Evolutionary conservation across 2,888 invertebrate genomes (phyloP).

Genomic region (Ormia ochracea): DNA sequence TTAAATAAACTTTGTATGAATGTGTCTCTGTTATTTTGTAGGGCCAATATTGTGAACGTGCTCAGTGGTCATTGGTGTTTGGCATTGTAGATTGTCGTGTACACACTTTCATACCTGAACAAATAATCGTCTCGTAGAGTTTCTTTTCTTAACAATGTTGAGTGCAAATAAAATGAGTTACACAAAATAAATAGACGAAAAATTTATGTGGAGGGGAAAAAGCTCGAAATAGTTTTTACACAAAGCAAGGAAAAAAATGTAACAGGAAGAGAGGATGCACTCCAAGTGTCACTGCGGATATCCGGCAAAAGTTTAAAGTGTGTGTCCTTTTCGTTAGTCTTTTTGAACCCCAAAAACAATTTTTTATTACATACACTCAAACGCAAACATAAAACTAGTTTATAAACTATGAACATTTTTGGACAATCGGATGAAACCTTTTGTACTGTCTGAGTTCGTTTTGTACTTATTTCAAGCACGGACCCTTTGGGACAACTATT

Average conservation of each 20-base stretch:
- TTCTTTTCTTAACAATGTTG: conserved; percentile 51
- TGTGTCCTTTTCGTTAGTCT: conserved; percentile 62
- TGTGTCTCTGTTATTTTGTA: conserved; percentile 22
- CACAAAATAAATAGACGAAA: conserved; percentile 23
- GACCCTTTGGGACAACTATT: conserved; percentile 56
- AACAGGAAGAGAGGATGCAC: conserved; percentile 65
- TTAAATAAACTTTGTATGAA: conserved; percentile 21
- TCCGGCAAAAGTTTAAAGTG: conserved; percentile 69
- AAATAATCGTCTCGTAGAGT: conserved; percentile 50
- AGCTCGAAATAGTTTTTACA: neutral
- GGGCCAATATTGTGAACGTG: conserved; percentile 56
- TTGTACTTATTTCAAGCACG: conserved; percentile 20
- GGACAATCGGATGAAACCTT: conserved; percentile 60
- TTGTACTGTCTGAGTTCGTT: conserved; percentile 23
- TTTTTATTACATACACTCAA: conserved; percentile 39
- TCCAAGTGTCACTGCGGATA: conserved; percentile 70
- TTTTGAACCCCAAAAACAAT: conserved; percentile 58
- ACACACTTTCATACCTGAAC: conserved; percentile 3
- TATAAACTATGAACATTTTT: conserved; percentile 39
- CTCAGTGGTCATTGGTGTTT: conserved; percentile 58
- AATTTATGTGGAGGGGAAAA: neutral
- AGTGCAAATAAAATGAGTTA: conserved; percentile 42
- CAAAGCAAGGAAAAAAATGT: conserved; percentile 16
- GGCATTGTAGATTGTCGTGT: conserved; percentile 28
- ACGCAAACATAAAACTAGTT: conserved; percentile 21